Conservation (phyloP, 2,888 invertebrate genomes). For the Eudasyphora cyanicolor region DNA sequence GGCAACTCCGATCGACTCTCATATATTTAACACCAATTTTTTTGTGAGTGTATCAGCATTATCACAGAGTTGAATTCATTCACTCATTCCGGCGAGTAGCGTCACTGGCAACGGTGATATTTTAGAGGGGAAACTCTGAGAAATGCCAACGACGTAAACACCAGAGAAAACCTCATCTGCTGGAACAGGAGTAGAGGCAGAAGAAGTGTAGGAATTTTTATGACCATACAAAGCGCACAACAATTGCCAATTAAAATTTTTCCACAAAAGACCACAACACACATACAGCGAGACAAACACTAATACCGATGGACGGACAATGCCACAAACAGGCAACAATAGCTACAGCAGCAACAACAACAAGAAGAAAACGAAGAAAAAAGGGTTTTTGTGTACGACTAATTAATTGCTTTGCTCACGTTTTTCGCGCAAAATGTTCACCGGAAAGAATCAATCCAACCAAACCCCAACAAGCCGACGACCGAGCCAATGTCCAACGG, state of each 20-base stretch:
- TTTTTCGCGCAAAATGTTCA: conserved; percentile 71
- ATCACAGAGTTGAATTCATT: conserved; percentile 56
- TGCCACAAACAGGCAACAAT: conserved; percentile 44
- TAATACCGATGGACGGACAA: background rate
- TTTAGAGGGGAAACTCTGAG: conserved; percentile 66
- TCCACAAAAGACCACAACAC: conserved; percentile 68
- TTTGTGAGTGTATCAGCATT: conserved; percentile 16
- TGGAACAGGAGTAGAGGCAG: conserved; percentile 23
- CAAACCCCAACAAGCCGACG: conserved; percentile 64
- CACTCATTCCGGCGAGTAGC: conserved; percentile 68
- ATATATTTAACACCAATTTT: background rate
- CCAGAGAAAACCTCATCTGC: background rate
- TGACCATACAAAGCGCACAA: conserved; percentile 75
- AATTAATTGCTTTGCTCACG: conserved; percentile 76
- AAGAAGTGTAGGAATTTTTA: conserved; percentile 73
- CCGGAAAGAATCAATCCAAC: conserved; percentile 71
- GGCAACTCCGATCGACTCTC: background rate
- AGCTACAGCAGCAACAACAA: conserved; percentile 9
- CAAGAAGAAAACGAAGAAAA: conserved; percentile 62
- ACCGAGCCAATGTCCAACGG: conserved; percentile 21
- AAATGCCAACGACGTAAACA: conserved; percentile 14
- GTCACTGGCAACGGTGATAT: conserved; percentile 74
- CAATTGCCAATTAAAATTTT: conserved; percentile 77
- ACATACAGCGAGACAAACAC: background rate
- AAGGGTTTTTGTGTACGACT: conserved; percentile 75